Conservation (phyloP, 92 coral and sea anemone genomes). For the Epizoanthus illoricatus region DNA sequence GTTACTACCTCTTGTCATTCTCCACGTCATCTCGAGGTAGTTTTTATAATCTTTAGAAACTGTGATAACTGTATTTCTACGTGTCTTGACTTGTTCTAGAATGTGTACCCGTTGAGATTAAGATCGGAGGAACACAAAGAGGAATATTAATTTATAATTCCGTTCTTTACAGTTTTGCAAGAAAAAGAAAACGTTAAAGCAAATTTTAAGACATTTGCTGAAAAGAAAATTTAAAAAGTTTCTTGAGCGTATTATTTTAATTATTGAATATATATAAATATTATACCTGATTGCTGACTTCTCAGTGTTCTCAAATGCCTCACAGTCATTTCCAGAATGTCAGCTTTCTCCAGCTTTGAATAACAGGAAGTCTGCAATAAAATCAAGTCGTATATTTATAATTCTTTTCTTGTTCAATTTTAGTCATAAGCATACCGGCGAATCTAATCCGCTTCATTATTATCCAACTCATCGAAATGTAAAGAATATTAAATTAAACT, state of each 20-base stretch:
- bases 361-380: slow-evolving; percentile 74
- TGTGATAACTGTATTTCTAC: neutral
- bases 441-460: neutral
- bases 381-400: neutral
- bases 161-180: neutral
- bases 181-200: too few species aligned
- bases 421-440: too few species aligned
- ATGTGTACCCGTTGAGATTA: neutral
- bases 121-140: neutral
- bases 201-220: too few species aligned
- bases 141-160: neutral
- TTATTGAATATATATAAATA: neutral
- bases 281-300: slow-evolving; percentile 43
- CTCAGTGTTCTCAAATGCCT: slow-evolving; percentile 68
- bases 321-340: slow-evolving; percentile 85
- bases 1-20: too few species aligned
- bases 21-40: neutral
- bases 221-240: neutral
- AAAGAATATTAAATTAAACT: neutral
- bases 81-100: slow-evolving; percentile 27
- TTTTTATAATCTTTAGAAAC: neutral
- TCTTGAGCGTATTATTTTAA: slow-evolving; percentile 39
- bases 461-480: neutral
- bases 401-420: too few species aligned
- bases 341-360: slow-evolving; percentile 84